Percentiles rank a stretch among this genome's conserved stretches.
phyloP scores from a whole-genome alignment of 2,113 vertebrate genomes.

The Tenrec ecaudatus region DNA sequence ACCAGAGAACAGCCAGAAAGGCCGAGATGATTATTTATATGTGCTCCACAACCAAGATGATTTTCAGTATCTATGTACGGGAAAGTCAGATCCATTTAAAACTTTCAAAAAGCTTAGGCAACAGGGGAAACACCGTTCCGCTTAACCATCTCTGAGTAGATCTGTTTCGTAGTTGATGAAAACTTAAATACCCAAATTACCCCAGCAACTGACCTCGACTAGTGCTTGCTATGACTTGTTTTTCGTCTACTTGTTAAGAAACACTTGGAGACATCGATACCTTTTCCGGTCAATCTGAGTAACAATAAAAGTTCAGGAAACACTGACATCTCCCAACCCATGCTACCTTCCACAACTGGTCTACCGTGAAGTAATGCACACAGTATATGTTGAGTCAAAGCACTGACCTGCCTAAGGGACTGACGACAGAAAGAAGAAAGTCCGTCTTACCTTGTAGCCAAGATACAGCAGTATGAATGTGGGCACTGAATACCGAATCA shows the following conservation, averaged over 20 bases:
- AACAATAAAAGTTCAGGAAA: too few species aligned
- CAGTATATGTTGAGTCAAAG: neutral
- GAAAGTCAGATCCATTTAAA: neutral
- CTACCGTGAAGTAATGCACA: neutral
- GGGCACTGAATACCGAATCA: conserved; percentile 90
- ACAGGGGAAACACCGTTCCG: neutral
- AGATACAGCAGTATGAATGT: conserved; percentile 90
- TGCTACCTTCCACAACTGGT: neutral
- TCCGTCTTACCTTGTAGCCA: conserved; percentile 92
- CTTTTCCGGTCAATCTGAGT: neutral
- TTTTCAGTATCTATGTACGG: neutral
- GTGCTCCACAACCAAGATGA: neutral
- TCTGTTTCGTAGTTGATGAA: conserved; percentile 43
- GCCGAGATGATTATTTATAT: neutral
- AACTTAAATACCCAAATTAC: neutral
- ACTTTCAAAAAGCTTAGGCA: neutral
- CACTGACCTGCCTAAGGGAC: neutral
- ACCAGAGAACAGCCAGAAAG: neutral
- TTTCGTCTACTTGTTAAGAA: neutral
- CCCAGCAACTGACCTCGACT: neutral
- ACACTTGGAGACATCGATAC: neutral
- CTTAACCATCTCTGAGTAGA: conserved; percentile 7
- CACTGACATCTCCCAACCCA: neutral
- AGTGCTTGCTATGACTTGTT: neutral
- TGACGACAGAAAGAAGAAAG: neutral